Conservation (phyloP, 2,113 vertebrate species). For the Poicephalus gulielmi region DNA sequence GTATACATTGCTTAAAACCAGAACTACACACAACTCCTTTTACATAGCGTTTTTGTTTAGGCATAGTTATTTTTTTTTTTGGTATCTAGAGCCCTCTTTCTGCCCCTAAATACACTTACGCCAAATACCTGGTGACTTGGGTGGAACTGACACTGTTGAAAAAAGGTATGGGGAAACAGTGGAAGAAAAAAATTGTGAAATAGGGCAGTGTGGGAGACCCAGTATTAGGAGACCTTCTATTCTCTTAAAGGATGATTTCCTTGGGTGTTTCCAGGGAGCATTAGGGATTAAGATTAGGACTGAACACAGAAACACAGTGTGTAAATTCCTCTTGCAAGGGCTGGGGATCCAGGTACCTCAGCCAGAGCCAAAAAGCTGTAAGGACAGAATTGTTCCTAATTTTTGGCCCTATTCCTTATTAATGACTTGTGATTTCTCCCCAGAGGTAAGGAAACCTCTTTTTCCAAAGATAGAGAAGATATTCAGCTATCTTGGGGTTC, state of each 20-base stretch:
- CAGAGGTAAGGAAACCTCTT: neutral
- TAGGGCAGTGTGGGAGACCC: neutral
- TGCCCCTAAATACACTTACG: neutral
- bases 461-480: neutral
- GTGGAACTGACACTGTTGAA: neutral
- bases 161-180: neutral
- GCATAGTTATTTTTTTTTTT: neutral
- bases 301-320: neutral
- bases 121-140: neutral
- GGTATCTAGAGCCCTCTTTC: neutral
- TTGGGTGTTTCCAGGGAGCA: neutral
- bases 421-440: neutral
- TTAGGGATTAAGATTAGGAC: neutral
- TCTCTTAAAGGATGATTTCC: neutral
- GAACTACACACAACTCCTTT: neutral
- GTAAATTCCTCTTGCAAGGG: neutral
- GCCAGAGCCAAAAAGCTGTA: neutral
- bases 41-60: neutral
- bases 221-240: neutral
- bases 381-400: neutral
- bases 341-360: neutral
- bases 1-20: neutral
- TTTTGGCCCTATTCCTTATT: neutral
- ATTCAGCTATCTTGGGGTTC: neutral
- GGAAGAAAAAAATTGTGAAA: neutral